Evolutionary conservation across 2,888 invertebrate species (phyloP).

Genomic region (Epiblema foenella): DNA sequence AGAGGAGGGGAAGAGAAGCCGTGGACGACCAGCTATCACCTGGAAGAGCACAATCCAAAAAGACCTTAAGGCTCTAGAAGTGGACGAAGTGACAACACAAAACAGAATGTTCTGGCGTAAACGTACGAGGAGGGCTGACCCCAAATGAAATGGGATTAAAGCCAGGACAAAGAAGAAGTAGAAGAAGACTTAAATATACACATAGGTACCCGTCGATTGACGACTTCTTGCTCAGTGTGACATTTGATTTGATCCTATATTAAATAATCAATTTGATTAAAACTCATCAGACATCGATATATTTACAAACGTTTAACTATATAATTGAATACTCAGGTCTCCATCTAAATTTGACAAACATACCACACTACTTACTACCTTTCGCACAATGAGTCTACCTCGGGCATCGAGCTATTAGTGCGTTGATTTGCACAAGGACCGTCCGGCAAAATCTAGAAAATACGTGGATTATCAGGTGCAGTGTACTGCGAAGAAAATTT

Average conservation of each 20-base stretch:
- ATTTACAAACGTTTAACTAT: conserved; percentile 57
- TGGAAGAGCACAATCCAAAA: no score
- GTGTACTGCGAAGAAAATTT: conserved; percentile 16
- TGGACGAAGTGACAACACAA: no score
- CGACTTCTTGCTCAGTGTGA: conserved; percentile 65
- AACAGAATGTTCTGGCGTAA: no score
- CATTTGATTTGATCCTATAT: conserved; percentile 62
- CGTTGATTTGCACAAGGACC: conserved; percentile 10
- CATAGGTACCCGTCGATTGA: conserved; percentile 54
- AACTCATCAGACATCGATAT: conserved; percentile 47
- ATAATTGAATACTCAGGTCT: conserved; percentile 36
- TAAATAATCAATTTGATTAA: conserved; percentile 39
- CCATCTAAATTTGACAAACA: conserved; percentile 26
- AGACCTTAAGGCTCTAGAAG: no score
- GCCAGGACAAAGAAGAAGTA: no score
- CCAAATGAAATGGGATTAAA: no score
- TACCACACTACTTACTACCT: conserved; percentile 39
- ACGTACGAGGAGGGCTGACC: no score
- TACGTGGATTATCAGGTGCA: conserved; percentile 11
- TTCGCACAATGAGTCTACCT: conserved; percentile 22
- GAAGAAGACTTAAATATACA: no score
- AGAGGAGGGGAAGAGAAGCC: no score
- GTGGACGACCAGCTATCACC: no score
- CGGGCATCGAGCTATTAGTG: conserved; percentile 18
- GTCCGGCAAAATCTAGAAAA: not conserved